Evolutionary conservation across 2,888 invertebrate species (phyloP), one percentile per base, ranked within the genome.

Genomic region (Drosophila acutilabella): DNA sequence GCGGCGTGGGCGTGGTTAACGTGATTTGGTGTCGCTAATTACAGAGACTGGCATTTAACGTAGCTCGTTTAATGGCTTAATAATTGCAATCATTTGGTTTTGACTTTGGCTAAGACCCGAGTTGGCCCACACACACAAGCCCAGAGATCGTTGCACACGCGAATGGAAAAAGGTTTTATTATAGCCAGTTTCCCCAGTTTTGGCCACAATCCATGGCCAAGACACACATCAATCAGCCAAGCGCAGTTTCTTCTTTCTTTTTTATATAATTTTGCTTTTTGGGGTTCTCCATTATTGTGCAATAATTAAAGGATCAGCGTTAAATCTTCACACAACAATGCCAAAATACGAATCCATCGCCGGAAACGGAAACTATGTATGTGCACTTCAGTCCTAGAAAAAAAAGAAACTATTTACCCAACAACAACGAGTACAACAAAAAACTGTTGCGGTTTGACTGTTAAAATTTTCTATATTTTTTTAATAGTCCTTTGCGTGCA

Each of bases 21-120:
- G 80, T 89, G 90, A 90, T 89, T 90, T 90, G 89, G 90, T 90
- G 90, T 90, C 90, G 90, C 90, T 90, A 90, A 90, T 90, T 90
- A 90, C 89, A 90, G 90, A 77, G 81, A 30, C 72, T 65, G 77
- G 78, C 76, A 84, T 80, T 89, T 86, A 78, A 72, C 76, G 76
- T 67, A 79, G 72, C 62, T 60, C 73, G 78, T 81, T 87, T 89
- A 89, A 89, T 82, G 82, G 72, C 88, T 89, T 81, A 81, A 88
- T 89, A 85, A 88, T 89, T 89, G 82, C 79, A 71, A 73, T 80
- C 83, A 77, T 70, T 76, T 65, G 80, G 60, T 71, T 23, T 59
- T 23, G 51, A 52, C 61, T 70, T 56, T 50, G 75, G 58, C 64
- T 18, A 70, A 66, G 58, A 69, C 50, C 52, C 52, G 45, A 50